Evolutionary conservation across 2,797 vertebrate species (phyloP).

Genomic region (Halcyon smyrnensis): DNA sequence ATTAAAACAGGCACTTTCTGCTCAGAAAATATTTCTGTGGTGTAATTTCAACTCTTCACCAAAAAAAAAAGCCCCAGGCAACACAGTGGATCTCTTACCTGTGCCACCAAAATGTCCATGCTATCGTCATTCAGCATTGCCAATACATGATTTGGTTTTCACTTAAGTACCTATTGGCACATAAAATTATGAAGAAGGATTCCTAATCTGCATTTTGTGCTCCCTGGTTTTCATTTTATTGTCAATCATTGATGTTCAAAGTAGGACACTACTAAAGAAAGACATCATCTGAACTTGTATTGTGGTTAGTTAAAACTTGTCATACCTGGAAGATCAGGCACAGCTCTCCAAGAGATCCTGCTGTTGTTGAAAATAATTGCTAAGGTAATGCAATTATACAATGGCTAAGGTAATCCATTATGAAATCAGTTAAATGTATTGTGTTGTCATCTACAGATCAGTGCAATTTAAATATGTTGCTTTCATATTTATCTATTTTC

Average conservation of each 20-base stretch:
- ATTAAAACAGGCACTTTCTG: background rate
- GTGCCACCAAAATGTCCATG: background rate
- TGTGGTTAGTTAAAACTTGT: background rate
- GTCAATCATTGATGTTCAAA: background rate
- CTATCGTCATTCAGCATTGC: background rate
- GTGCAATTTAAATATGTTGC: background rate
- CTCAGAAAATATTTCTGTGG: background rate
- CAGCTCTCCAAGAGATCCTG: background rate
- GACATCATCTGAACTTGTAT: background rate
- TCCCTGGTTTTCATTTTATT: background rate
- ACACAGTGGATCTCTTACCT: background rate
- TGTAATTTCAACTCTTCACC: background rate
- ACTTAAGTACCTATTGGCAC: background rate
- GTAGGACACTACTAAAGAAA: background rate
- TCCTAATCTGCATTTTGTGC: background rate
- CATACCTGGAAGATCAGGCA: background rate
- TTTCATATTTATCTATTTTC: background rate
- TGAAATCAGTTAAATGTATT: background rate
- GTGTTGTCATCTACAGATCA: background rate
- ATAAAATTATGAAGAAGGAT: background rate
- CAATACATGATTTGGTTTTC: background rate
- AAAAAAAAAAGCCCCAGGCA: background rate
- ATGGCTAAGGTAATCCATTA: background rate
- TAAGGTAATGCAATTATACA: too few relatives aligned
- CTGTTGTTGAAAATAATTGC: constrained; percentile 31